Conservation (phyloP, 2,113 vertebrate species). For the Rhipidura dahli region DNA sequence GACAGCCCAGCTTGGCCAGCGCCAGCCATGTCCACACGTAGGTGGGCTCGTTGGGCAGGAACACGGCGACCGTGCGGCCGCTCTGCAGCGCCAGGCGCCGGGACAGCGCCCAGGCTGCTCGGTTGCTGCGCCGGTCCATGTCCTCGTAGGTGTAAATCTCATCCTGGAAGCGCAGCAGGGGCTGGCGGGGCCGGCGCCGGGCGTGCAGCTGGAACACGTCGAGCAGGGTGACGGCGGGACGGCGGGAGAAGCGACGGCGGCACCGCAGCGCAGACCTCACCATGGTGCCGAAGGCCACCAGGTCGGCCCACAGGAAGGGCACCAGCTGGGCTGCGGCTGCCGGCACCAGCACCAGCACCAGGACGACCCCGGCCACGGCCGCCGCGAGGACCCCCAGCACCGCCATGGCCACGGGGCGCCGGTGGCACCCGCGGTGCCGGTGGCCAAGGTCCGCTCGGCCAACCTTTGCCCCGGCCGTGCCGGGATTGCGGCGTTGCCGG, state of each 20-base stretch:
- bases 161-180: neutral
- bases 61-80: neutral
- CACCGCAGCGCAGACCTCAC: neutral
- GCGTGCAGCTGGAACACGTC: neutral
- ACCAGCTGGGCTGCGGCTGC: neutral
- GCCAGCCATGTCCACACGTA: neutral
- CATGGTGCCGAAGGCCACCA: neutral
- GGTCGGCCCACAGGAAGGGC: neutral
- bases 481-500: neutral
- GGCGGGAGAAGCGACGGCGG: accelerated
- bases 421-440: neutral
- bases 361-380: neutral
- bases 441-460: neutral
- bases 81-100: neutral
- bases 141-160: neutral
- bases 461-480: neutral
- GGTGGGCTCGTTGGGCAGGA: neutral
- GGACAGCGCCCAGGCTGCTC: accelerated
- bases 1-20: neutral
- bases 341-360: neutral
- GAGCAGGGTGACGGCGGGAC: neutral
- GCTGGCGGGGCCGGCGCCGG: neutral
- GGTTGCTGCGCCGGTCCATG: neutral
- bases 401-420: neutral
- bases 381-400: neutral